These are phyloP conservation scores for Yoshiicerus persimilis DNA, from an alignment of 1,140 invertebrate species.

Conservation along the genomic window DNA sequence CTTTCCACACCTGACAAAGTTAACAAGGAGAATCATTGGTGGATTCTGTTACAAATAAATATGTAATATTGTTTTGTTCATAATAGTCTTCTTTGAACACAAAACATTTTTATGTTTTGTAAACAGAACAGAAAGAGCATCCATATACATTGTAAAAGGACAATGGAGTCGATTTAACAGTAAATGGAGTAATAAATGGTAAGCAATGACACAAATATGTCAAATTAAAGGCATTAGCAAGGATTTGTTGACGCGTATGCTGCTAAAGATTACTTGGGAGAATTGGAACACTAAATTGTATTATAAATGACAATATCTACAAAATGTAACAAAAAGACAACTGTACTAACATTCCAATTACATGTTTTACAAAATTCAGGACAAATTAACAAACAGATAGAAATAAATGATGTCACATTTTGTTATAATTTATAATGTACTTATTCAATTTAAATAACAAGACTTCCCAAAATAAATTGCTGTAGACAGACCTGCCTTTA, in stretches of 20 bases:
- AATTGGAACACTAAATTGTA: neutral
- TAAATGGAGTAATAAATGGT: neutral
- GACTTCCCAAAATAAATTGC: too few species aligned
- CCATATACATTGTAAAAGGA: neutral
- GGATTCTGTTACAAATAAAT: neutral
- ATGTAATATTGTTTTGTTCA: neutral
- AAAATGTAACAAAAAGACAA: neutral
- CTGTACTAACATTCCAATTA: neutral
- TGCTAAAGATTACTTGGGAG: neutral
- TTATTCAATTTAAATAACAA: too few species aligned
- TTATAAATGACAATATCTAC: neutral
- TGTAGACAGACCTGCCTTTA: too few species aligned
- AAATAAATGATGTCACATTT: too few species aligned
- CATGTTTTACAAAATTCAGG: too few species aligned
- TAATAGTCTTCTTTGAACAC: neutral
- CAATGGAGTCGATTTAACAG: neutral
- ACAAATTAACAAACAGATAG: too few species aligned
- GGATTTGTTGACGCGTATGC: neutral
- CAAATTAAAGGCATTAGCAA: neutral
- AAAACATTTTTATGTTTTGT: neutral
- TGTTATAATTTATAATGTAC: too few species aligned
- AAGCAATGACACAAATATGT: neutral
- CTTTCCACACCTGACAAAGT: constrained; percentile 2
- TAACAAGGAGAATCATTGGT: neutral
- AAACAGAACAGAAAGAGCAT: neutral